Evolutionary conservation across 2,797 vertebrate species (phyloP).

Genomic region (Parauchenoglanis punctatus): DNA sequence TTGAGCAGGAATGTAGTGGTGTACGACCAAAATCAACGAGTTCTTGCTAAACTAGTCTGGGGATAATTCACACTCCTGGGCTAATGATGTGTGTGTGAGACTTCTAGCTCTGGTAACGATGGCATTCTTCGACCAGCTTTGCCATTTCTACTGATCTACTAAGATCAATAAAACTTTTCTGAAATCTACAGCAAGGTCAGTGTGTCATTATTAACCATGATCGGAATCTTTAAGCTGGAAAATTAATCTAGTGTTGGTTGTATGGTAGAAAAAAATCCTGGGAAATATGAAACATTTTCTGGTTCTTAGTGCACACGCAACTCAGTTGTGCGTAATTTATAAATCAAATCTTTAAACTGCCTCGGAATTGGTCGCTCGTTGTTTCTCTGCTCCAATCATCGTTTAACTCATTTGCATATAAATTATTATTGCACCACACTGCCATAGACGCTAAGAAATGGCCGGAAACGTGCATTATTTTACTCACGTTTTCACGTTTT

Average conservation of each 20-base stretch:
- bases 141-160: neutral
- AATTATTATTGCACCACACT: neutral
- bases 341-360: neutral
- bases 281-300: too few relatives aligned
- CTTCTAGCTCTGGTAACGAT: neutral
- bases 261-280: too few relatives aligned
- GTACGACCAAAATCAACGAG: constrained; percentile 70
- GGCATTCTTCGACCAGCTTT: neutral
- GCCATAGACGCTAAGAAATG: too few relatives aligned
- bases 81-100: constrained; percentile 57
- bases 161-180: neutral
- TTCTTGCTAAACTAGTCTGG: constrained; percentile 64
- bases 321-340: neutral
- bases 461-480: too few relatives aligned
- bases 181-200: neutral
- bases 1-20: constrained; percentile 74
- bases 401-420: neutral
- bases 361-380: neutral
- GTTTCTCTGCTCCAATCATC: neutral
- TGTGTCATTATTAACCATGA: neutral
- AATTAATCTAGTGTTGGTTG: neutral
- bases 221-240: neutral
- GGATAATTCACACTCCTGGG: constrained; percentile 67
- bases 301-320: too few relatives aligned
- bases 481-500: neutral